phyloP scores from a whole-genome alignment of 2,113 vertebrate genomes.

The Chunga burmeisteri region DNA sequence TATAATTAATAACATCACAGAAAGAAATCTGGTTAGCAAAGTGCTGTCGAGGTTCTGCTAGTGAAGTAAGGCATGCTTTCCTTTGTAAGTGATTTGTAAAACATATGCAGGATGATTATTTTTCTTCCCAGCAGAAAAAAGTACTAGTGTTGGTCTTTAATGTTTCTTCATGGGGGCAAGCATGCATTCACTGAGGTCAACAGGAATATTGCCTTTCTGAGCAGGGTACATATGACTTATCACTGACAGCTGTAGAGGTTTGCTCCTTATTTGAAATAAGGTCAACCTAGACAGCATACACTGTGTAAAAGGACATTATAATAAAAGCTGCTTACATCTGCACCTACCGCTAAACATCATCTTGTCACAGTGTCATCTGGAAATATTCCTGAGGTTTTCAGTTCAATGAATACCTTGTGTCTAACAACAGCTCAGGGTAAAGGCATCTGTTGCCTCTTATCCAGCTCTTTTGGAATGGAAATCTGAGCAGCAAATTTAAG shows the following conservation, averaged over 20 bases:
- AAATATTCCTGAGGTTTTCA: not conserved
- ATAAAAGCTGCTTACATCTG: not conserved
- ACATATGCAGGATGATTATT: not conserved
- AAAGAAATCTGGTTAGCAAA: not conserved
- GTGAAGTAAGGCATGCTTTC: not conserved
- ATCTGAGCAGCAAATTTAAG: not conserved
- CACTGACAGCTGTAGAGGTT: not conserved
- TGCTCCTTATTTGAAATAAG: not conserved
- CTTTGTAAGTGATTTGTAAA: not conserved
- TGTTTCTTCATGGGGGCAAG: not conserved
- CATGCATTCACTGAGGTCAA: not conserved
- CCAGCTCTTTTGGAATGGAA: not conserved
- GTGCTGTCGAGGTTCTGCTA: not conserved
- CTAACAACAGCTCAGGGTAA: not conserved
- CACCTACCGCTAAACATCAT: not conserved
- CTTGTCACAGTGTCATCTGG: not conserved
- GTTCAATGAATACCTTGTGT: not conserved
- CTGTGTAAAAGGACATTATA: not conserved
- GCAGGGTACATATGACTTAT: accelerated
- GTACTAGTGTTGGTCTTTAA: not conserved
- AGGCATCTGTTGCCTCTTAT: not conserved
- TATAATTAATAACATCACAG: not conserved
- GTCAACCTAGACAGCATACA: not conserved
- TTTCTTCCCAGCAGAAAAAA: not conserved
- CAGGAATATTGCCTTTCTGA: not conserved